Base-by-base conservation (phyloP, 2,113 vertebrate genomes). In the Cisticola juncidis region DNA sequence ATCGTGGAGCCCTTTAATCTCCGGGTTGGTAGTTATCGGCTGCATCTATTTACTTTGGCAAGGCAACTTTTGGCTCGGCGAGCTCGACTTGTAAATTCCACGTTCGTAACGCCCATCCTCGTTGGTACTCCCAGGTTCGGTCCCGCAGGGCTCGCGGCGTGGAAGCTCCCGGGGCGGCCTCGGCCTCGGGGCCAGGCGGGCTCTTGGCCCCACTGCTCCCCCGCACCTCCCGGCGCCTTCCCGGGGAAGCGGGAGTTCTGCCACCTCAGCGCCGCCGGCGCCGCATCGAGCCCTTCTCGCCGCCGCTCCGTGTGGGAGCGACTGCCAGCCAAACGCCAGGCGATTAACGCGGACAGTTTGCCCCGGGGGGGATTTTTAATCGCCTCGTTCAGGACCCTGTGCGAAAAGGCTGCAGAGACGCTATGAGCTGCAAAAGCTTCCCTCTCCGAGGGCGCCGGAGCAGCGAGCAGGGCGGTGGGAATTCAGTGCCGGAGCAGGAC, bases 1-100 rank as follows among this genome's bases (percentile, higher is more conserved):
- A 66, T 66, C 90, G 84, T 88, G 88, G 69, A 95, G 81, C 87
- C 95, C 96, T 94, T 91, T 96, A 95, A 94, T 97, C 92, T 87
- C 50, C 50, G 86, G 95, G 95, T 81, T 95, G 87, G 91, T 96
- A 96, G 94, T 97, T 96, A 97, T 98, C 97, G 97, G 92, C 95
- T 87, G 78, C 96, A 96, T 97, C 97, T 97, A 97, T 98, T 98
- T 98, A 97, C 95, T 97, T 97, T 97, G 96, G 97, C 96, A 97
- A 56, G 80, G 89, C 94, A 97, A 97, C 97, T 98, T 98, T 98
- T 97, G 97, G 94, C 97, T 97, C 79, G 53, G 81, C 87, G 85
- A 92, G 68, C 95, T 86, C 94, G 60, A 78, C 91, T 97, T 92
- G 97, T 97, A 97, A 97, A 97, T 97, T 97, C 97, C 96, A 85